Evolutionary conservation across 2,113 vertebrate genomes (phyloP).

Genomic region (Lathamus discolor): DNA sequence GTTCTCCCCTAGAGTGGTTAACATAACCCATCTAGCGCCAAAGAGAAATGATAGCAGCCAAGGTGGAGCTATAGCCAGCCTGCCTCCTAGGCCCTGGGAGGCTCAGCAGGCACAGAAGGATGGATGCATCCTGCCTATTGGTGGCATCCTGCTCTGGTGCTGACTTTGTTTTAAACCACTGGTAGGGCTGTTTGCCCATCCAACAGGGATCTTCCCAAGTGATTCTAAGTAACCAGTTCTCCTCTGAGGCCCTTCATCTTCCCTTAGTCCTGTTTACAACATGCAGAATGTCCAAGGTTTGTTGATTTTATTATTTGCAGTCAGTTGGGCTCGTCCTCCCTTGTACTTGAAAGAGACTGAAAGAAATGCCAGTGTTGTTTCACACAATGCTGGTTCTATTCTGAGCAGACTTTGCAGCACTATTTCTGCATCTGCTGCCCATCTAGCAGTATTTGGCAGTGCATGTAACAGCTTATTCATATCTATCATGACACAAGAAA

Average conservation of each 20-base stretch:
- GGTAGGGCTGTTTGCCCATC: background rate
- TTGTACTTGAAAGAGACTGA: background rate
- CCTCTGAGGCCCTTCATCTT: background rate
- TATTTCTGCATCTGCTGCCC: conserved; percentile 11
- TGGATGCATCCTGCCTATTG: background rate
- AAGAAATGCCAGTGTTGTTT: background rate
- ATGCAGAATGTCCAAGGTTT: background rate
- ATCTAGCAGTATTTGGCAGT: background rate
- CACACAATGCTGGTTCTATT: background rate
- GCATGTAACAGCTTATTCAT: background rate
- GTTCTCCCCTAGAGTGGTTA: background rate
- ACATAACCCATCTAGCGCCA: background rate
- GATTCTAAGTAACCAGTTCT: background rate
- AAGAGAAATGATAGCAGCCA: background rate
- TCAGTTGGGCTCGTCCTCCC: background rate
- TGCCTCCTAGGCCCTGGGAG: background rate
- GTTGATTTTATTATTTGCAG: conserved; percentile 13
- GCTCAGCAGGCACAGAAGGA: background rate
- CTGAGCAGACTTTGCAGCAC: background rate
- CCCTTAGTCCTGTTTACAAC: background rate
- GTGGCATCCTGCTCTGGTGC: background rate
- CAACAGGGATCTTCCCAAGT: background rate
- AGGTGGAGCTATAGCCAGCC: background rate
- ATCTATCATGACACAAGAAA: background rate
- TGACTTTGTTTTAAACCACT: background rate